A percentile compares a stretch with the other conserved stretches of the same genome.
phyloP scores from a whole-genome alignment of 2,888 invertebrate genomes.

The Oxyteleia sp. region DNA sequence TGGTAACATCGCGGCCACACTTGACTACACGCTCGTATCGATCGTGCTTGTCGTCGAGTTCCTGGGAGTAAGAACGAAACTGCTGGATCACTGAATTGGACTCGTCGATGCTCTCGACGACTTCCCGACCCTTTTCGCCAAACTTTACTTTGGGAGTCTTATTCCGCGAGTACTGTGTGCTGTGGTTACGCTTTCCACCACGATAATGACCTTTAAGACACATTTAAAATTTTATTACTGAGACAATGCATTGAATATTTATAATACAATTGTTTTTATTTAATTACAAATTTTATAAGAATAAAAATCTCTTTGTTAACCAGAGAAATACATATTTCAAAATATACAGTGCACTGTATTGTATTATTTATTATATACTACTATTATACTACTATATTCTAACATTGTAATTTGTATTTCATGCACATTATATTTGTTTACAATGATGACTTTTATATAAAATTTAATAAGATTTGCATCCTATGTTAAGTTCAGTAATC shows the following conservation, averaged over 20 bases:
- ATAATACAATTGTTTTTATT: too few species aligned
- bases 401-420: too few species aligned
- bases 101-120: constrained; percentile 87
- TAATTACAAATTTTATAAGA: too few species aligned
- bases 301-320: too few species aligned
- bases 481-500: constrained; percentile 8
- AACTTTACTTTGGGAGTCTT: constrained; percentile 77
- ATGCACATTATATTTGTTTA: too few species aligned
- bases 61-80: constrained; percentile 90
- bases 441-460: constrained; percentile 26
- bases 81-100: constrained; percentile 89
- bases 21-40: constrained; percentile 94
- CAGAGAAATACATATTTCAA: too few species aligned
- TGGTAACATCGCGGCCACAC: constrained; percentile 94
- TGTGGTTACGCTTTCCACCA: constrained; percentile 49
- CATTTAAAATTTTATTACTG: too few species aligned
- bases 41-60: constrained; percentile 94
- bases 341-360: too few species aligned
- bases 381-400: too few species aligned
- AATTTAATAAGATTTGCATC: constrained; percentile 14
- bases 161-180: constrained; percentile 34
- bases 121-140: constrained; percentile 88
- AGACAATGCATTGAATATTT: too few species aligned
- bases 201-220: constrained; percentile 47
- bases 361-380: too few species aligned